A percentile compares a stretch with the other conserved stretches of the same genome.
These are phyloP conservation scores for Cyprinodon tularosa DNA, from an alignment of 2,113 vertebrate species.

Conservation along the genomic window DNA sequence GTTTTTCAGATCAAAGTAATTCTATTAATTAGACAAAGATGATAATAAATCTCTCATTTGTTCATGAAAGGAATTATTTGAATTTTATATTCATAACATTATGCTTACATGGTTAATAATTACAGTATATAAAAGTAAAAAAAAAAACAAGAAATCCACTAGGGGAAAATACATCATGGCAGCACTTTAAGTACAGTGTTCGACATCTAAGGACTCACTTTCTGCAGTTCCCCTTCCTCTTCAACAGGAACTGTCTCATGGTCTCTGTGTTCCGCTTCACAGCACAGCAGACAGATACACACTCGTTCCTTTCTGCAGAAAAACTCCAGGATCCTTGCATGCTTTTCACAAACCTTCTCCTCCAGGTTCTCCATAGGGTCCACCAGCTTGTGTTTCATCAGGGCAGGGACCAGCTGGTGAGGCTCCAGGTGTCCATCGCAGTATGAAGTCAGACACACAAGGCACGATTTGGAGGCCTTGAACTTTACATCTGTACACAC, in stretches of 20 bases:
- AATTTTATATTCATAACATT: no score
- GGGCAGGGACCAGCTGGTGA: conserved; percentile 60
- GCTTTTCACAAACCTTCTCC: conserved; percentile 67
- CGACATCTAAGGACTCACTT: conserved; percentile 25
- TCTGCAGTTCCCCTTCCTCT: conserved; percentile 63
- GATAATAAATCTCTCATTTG: no score
- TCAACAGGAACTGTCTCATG: conserved; percentile 64
- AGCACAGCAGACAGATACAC: conserved; percentile 74
- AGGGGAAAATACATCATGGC: neutral
- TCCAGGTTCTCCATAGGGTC: conserved; percentile 73
- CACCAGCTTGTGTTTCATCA: conserved; percentile 72
- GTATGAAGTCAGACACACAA: conserved; percentile 73
- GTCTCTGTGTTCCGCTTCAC: conserved; percentile 62
- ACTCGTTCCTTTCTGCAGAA: conserved; percentile 72
- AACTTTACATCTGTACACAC: conserved; percentile 59
- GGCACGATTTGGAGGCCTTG: conserved; percentile 71
- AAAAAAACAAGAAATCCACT: neutral
- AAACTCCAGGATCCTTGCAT: conserved; percentile 59
- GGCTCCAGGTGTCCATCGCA: conserved; percentile 73
- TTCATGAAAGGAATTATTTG: no score
- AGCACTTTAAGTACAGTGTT: neutral
- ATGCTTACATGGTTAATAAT: no score
- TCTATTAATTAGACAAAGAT: no score
- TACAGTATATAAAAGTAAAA: neutral
- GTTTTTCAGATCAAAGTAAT: no score